Evolutionary conservation across 2,888 invertebrate species (phyloP), one percentile per base, ranked within the genome.

Genomic region (Eugnorisma glareosa): DNA sequence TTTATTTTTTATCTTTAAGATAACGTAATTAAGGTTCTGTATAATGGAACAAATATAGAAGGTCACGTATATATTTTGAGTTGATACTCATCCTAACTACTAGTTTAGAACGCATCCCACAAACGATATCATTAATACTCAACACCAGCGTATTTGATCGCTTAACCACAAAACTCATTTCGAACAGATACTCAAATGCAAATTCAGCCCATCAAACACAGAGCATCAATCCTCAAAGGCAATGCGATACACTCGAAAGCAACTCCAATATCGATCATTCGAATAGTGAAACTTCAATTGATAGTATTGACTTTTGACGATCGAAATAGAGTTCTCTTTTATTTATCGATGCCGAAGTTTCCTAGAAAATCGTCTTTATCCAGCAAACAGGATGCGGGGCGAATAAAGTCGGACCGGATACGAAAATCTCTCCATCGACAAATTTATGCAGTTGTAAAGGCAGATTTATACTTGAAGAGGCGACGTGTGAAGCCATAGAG

Each of bases 381-480:
- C 86, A 91, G 83, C 92, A 92, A 93, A 93, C 94, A 94, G 94
- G 95, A 94, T 93, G 92, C 89, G 90, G 83, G 89, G 91, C 82
- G 63, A 92, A 94, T 93, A 94, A 93, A 94, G 92, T 91, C 91
- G 84, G 91, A 90, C 92, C 95, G 96, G 96, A 96, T 94, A 93
- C 94, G 90, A 93, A 93, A 94, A 95, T 94, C 93, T 94, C 93
- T 94, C 92, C 93, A 96, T 95, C 94, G 96, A 96, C 94, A 95
- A 95, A 95, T 96, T 95, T 95, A 96, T 96, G 94, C 93, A 93
- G 95, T 94, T 95, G 94, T 96, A 94, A 94, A 94, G 92, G 91
- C 91, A 92, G 94, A 95, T 96, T 96, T 95, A 95, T 95, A 92
- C 90, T 91, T 91, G 90, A 92, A 91, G 91, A 93, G 92, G 91